Evolutionary conservation across 2,888 invertebrate species (phyloP).

Genomic region (Hylaea fasciaria): DNA sequence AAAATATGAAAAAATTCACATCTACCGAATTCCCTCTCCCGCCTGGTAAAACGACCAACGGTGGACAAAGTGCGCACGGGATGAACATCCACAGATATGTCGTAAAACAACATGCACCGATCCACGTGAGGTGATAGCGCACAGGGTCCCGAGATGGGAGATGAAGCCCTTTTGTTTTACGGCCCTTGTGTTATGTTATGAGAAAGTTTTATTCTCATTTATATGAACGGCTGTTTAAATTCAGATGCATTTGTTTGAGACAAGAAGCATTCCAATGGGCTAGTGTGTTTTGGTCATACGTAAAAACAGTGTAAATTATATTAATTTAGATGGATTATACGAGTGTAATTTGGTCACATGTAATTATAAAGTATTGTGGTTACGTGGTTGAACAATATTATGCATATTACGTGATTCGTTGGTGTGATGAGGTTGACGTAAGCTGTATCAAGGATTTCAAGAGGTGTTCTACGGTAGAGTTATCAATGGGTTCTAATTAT

Average conservation of each 20-base stretch:
- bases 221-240: slow-evolving; percentile 2
- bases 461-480: too few species aligned
- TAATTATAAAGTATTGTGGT: too few species aligned
- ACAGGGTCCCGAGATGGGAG: slow-evolving; percentile 61
- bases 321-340: too few species aligned
- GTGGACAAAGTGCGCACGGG: slow-evolving; percentile 49
- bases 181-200: slow-evolving; percentile 49
- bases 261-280: not conserved
- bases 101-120: slow-evolving; percentile 57
- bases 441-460: too few species aligned
- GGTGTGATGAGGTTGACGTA: too few species aligned
- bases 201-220: slow-evolving; percentile 45
- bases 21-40: not conserved
- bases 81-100: slow-evolving; percentile 53
- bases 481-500: too few species aligned
- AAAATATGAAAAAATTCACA: too few species aligned
- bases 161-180: slow-evolving; percentile 66
- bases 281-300: too few species aligned
- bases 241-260: not conserved
- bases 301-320: too few species aligned
- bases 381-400: not conserved
- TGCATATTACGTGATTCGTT: not conserved
- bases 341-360: too few species aligned
- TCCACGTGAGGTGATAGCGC: slow-evolving; percentile 74
- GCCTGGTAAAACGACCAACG: slow-evolving; percentile 22